Evolutionary conservation across 2,113 vertebrate species (phyloP).

Genomic region (human (Homo sapiens)): DNA sequence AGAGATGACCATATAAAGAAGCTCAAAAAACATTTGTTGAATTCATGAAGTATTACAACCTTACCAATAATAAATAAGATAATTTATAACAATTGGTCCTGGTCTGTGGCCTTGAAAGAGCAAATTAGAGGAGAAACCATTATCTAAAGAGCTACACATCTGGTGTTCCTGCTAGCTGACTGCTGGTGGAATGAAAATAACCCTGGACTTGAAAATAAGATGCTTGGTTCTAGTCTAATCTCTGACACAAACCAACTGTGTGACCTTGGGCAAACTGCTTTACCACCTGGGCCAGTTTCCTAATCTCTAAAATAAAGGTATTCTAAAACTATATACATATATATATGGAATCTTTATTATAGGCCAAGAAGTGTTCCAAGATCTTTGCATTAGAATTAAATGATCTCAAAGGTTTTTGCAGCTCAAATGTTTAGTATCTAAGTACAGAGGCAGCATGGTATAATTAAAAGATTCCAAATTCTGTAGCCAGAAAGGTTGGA

Average conservation of each 20-base stretch:
- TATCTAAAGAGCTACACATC: not conserved
- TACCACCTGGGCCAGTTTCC: conserved; percentile 24
- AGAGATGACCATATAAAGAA: not conserved
- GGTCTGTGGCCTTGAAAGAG: not conserved
- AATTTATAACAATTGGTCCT: conserved; percentile 6
- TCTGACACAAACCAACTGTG: conserved; percentile 5
- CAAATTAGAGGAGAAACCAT: not conserved
- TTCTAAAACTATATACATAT: conserved; percentile 27
- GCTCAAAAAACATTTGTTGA: not conserved
- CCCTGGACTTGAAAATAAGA: not conserved
- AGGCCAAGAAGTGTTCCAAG: not conserved
- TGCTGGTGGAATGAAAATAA: conserved; percentile 1
- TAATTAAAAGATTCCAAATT: conserved; percentile 4
- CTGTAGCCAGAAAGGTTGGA: not conserved
- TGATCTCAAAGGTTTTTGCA: conserved; percentile 2
- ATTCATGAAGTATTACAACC: conserved; percentile 12
- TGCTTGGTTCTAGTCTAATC: not conserved
- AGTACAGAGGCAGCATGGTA: not conserved
- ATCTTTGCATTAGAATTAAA: conserved; percentile 38
- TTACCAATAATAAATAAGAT: conserved; percentile 7
- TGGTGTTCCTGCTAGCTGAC: not conserved
- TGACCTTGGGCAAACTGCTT: conserved; percentile 34
- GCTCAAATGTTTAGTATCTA: not conserved
- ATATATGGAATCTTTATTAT: not conserved
- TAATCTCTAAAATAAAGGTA: conserved; percentile 28